Base-by-base conservation (phyloP, 2,113 vertebrate species). In the Calidris pygmaea region DNA sequence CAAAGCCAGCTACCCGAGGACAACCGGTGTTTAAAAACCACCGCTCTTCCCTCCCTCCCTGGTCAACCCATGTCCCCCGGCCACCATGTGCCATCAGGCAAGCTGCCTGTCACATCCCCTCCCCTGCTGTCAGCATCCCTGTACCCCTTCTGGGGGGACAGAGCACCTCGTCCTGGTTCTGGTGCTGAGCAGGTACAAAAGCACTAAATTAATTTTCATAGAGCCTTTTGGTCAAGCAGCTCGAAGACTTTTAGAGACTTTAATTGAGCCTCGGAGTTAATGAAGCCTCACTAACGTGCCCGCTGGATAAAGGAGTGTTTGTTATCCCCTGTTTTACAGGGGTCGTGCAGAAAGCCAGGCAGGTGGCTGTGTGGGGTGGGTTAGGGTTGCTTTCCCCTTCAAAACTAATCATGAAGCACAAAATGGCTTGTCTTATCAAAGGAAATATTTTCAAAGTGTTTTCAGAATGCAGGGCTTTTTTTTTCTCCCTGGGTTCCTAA, bases 211-310 rank as follows among this genome's bases (percentile, higher is more conserved):
- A 91, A 92, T 96, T 95, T 95, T 73, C 89, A 70, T 76, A 91
- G 70, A 92, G 50, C 50, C 87, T 89, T 82, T 92, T 0, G 81
- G 93, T 91, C 95, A 87, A 96, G 94, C 59, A 87, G 91, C 86
- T 94, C 86, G 66, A 95, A 95, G 90, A 41, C n/a, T 96, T 96
- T 95, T 83, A 87, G 71, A 89, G 92, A 65, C 71, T 89, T 95
- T 94, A 96, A 96, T 96, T 94, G 96, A 87, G 75, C 62, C 70
- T 71, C 3, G 2, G 86, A 89, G 81, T 96, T 96, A 96, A 96
- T 89, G 96, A 96, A 92, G 95, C 94, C 66, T 96, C 89, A 73
- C 89, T 95, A 93, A 91, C 70, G 1, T 45, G 84, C 70, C 77
- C 91, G 47, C 77, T 37, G 74, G 87, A 92, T 93, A 66, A 79